Conservation (phyloP, 2,888 invertebrate genomes). For the Teleogryllus oceanicus region DNA sequence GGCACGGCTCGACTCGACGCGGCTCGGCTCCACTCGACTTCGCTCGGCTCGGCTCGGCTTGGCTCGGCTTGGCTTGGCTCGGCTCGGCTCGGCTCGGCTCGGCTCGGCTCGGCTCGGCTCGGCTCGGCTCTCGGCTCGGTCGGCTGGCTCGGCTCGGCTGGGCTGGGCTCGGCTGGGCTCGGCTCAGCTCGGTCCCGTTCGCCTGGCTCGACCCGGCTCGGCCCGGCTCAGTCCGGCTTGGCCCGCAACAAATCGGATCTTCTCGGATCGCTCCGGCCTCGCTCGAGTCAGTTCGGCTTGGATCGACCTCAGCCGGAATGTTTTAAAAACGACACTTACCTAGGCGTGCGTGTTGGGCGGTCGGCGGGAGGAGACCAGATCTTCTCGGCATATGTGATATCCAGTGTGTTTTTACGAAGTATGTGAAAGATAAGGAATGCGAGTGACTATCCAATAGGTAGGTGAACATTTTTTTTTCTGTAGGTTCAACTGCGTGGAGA, state of each 20-base stretch:
- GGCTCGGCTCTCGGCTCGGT: background rate
- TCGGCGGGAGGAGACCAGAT: background rate
- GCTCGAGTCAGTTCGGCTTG: background rate
- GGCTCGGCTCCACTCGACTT: too few species aligned
- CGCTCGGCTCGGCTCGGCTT: too few species aligned
- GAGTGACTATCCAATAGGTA: constrained; percentile 18
- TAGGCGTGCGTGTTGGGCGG: background rate
- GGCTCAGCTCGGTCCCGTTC: too few species aligned
- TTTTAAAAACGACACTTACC: background rate
- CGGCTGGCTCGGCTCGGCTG: too few species aligned
- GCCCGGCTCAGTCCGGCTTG: too few species aligned
- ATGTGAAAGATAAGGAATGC: constrained; percentile 1
- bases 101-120: background rate
- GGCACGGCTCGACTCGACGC: too few species aligned
- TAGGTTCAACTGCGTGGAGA: background rate
- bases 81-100: background rate
- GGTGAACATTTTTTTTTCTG: constrained; percentile 18
- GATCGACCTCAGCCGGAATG: background rate
- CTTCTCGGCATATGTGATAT: constrained; percentile 12
- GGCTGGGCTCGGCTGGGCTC: background rate
- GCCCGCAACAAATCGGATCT: background rate
- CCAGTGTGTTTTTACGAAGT: constrained; percentile 18
- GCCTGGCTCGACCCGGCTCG: too few species aligned
- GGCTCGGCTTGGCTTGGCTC: too few species aligned
- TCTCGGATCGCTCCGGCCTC: background rate